phyloP scores from a whole-genome alignment of 2,797 vertebrate species.

The Austrolebias charrua region DNA sequence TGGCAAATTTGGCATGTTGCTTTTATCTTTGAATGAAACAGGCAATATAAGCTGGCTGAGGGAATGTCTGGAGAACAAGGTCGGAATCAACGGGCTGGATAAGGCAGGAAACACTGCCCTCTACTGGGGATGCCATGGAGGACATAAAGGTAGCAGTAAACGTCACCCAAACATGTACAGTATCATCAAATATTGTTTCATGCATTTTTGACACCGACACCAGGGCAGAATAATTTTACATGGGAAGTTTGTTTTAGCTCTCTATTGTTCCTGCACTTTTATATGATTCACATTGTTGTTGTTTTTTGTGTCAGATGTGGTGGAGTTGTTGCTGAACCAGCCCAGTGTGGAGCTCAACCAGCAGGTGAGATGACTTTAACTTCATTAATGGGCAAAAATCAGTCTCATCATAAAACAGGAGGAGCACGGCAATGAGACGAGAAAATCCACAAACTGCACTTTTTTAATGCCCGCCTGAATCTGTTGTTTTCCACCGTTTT shows the following conservation, averaged over 20 bases:
- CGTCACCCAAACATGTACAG: too few relatives aligned
- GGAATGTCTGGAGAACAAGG: constrained; percentile 96
- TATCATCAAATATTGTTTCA: background rate
- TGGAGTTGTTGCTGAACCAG: constrained; percentile 90
- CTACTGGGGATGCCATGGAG: constrained; percentile 96
- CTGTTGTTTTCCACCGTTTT: too few relatives aligned
- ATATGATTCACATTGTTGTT: background rate
- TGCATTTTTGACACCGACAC: background rate
- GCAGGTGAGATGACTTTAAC: constrained; percentile 80
- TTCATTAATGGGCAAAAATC: background rate
- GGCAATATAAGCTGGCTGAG: constrained; percentile 97
- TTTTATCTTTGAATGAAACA: constrained; percentile 58
- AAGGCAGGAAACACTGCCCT: constrained; percentile 97
- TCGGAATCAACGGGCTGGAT: constrained; percentile 95
- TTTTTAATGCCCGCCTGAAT: too few relatives aligned
- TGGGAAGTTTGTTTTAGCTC: constrained; percentile 16
- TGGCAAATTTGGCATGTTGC: background rate
- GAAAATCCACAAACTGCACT: too few relatives aligned
- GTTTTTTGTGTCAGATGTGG: constrained; percentile 83
- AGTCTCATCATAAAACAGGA: background rate
- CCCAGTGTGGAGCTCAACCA: constrained; percentile 93
- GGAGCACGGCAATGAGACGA: too few relatives aligned
- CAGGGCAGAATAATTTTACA: background rate
- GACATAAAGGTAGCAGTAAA: constrained; percentile 87
- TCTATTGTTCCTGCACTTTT: constrained; percentile 19